Conservation (phyloP, 1,140 invertebrate genomes). For the Sitobion miscanthi region DNA sequence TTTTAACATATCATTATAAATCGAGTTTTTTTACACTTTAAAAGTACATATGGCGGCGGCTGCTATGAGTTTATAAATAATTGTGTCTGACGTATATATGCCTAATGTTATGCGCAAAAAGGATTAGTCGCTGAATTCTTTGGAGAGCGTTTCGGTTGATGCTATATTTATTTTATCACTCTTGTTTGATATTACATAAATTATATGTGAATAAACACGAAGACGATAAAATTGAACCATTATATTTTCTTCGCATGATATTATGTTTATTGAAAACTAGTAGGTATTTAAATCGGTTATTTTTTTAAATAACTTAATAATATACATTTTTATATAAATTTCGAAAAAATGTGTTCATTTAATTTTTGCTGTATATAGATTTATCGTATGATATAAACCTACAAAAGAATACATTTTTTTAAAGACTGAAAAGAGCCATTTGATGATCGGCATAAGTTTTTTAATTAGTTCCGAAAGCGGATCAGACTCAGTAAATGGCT, state of each 20-base stretch:
- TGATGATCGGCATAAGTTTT: neutral
- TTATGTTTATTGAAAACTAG: neutral
- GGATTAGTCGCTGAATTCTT: neutral
- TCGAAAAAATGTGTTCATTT: neutral
- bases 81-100: neutral
- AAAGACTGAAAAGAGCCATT: neutral
- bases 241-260: neutral
- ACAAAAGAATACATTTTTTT: neutral
- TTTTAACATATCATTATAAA: constrained; percentile 12
- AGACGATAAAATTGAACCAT: neutral
- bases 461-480: constrained; percentile 26
- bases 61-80: neutral
- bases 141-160: neutral
- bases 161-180: neutral
- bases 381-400: neutral
- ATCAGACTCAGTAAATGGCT: neutral
- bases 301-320: neutral
- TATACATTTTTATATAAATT: neutral
- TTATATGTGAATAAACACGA: neutral
- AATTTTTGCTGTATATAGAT: neutral
- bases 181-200: neutral
- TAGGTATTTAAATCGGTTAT: neutral
- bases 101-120: neutral
- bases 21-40: neutral
- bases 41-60: neutral